These are phyloP conservation scores for Epinotia nisella DNA, from an alignment of 2,888 invertebrate species.

Conservation along the genomic window DNA sequence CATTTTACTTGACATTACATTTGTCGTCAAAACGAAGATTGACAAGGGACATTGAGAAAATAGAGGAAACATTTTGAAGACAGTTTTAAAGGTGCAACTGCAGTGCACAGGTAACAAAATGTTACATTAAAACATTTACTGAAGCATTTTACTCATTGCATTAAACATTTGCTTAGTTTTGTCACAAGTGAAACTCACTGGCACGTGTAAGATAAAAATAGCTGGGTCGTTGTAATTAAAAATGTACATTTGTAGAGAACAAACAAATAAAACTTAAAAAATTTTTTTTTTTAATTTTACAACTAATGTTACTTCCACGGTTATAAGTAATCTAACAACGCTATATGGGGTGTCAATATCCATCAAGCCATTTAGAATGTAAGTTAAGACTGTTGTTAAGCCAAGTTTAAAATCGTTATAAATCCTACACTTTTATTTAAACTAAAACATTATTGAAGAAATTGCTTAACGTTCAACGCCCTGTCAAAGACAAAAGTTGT, in stretches of 20 bases:
- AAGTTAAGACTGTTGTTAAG: too few relatives aligned
- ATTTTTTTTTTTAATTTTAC: too few relatives aligned
- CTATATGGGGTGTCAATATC: too few relatives aligned
- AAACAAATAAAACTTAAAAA: too few relatives aligned
- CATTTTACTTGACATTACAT: neutral
- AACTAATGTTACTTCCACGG: too few relatives aligned
- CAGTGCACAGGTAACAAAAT: neutral
- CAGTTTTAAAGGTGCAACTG: neutral
- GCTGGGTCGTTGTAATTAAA: conserved; percentile 17
- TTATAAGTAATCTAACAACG: too few relatives aligned
- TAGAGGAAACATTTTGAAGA: neutral
- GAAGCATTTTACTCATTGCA: conserved; percentile 51
- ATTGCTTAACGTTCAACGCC: too few relatives aligned
- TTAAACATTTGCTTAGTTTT: conserved; percentile 51
- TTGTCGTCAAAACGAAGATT: neutral
- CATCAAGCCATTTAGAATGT: too few relatives aligned
- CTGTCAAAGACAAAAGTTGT: too few relatives aligned
- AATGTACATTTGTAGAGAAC: neutral
- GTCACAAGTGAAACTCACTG: conserved; percentile 56
- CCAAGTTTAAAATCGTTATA: too few relatives aligned
- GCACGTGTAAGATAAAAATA: conserved; percentile 18
- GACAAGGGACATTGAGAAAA: neutral
- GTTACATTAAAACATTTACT: conserved; percentile 59
- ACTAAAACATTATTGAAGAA: too few relatives aligned
- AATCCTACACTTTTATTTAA: too few relatives aligned